phyloP scores from a whole-genome alignment of 2,797 vertebrate genomes.

The Chrosomus eos region DNA sequence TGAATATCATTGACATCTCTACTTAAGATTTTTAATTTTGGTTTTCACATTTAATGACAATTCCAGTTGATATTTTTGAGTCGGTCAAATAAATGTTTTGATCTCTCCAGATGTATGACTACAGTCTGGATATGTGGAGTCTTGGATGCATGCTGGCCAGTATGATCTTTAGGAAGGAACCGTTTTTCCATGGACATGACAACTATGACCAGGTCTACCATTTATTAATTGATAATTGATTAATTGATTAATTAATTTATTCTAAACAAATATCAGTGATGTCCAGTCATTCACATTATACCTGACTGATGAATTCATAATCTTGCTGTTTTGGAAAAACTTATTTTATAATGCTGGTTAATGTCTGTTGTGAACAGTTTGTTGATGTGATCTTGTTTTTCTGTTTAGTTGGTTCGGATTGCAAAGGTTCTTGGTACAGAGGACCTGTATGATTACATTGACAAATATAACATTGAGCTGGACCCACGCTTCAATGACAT shows the following conservation, averaged over 20 bases:
- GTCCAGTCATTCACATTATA: neutral
- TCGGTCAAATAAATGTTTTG: neutral
- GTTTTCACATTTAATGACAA: neutral
- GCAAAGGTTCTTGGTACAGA: conserved; percentile 98
- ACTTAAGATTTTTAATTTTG: neutral
- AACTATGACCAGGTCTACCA: conserved; percentile 96
- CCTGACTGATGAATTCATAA: neutral
- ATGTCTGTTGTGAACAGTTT: neutral
- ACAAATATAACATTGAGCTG: conserved; percentile 99
- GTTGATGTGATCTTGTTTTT: neutral
- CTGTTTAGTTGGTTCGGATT: conserved; percentile 91
- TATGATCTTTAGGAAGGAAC: conserved; percentile 99
- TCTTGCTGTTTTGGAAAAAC: neutral
- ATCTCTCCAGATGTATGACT: conserved; percentile 95
- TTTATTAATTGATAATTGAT: neutral
- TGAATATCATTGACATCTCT: neutral
- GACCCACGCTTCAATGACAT: conserved; percentile 99
- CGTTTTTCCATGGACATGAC: conserved; percentile 99
- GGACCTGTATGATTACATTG: conserved; percentile 98
- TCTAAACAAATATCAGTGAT: neutral
- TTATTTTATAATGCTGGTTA: neutral
- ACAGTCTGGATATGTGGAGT: conserved; percentile 99
- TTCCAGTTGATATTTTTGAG: neutral
- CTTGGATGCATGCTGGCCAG: conserved; percentile 99
- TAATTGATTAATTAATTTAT: too few relatives aligned